phyloP scores from a whole-genome alignment of 2,113 vertebrate species.

The Bagarius yarrelli region DNA sequence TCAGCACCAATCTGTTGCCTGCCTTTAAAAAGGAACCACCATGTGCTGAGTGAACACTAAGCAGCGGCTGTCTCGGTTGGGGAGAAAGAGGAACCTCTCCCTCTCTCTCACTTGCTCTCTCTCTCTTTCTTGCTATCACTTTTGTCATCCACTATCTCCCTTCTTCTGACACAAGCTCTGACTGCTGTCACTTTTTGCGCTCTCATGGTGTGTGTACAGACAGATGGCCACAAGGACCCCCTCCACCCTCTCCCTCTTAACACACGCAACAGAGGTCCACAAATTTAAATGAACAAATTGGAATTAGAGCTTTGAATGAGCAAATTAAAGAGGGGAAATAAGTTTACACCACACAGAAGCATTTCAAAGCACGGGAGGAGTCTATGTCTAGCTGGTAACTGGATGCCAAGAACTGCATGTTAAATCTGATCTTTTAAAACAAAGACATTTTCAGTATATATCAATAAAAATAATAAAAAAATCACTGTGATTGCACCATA shows the following conservation, averaged over 20 bases:
- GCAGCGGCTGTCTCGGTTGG: slow-evolving; percentile 35
- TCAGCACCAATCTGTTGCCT: slow-evolving; percentile 62
- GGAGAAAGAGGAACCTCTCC: slow-evolving; percentile 23
- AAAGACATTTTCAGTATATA: too few species aligned
- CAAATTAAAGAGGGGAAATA: slow-evolving; percentile 1
- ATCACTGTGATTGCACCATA: too few species aligned
- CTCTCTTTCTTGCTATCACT: slow-evolving; percentile 19
- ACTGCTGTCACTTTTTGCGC: slow-evolving; percentile 45
- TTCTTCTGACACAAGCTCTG: slow-evolving; percentile 40
- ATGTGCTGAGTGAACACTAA: slow-evolving; percentile 52
- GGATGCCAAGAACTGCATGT: not conserved
- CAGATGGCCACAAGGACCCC: slow-evolving; percentile 54
- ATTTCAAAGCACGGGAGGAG: not conserved
- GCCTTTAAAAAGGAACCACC: slow-evolving; percentile 58
- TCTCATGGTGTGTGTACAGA: slow-evolving; percentile 42
- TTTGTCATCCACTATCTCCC: slow-evolving; percentile 55
- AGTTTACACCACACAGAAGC: not conserved
- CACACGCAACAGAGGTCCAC: slow-evolving; percentile 29
- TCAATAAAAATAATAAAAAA: too few species aligned
- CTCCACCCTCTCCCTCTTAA: slow-evolving; percentile 33
- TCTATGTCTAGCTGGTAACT: not conserved
- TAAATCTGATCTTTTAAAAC: too few species aligned
- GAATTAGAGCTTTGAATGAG: slow-evolving; percentile 24
- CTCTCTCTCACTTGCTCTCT: slow-evolving; percentile 5
- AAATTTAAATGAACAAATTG: slow-evolving; percentile 32